Conservation (phyloP, 2,888 invertebrate species). For the Ferrisia virgata region DNA sequence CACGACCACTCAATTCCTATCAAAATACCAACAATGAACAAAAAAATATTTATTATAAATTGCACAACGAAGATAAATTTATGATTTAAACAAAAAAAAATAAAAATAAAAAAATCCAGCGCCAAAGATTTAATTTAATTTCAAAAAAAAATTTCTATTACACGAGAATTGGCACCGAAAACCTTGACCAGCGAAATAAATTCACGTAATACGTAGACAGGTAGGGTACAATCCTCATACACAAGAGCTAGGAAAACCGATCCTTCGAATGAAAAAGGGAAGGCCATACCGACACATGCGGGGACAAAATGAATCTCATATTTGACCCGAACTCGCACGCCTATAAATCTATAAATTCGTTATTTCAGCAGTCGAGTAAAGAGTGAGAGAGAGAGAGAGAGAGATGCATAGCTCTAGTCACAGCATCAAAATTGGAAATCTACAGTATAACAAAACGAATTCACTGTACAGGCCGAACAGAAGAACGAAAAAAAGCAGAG, state of each 20-base stretch:
- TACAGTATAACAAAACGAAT: neutral
- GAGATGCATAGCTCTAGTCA: neutral
- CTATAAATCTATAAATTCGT: neutral
- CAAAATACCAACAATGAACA: no score
- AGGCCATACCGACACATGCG: no score
- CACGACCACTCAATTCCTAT: no score
- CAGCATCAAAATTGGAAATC: neutral
- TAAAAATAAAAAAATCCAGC: no score
- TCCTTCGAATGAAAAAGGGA: neutral
- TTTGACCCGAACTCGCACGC: neutral
- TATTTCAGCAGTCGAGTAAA: neutral
- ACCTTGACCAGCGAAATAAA: neutral
- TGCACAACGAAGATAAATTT: no score
- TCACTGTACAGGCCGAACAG: neutral
- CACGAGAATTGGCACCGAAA: no score
- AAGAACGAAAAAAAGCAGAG: neutral
- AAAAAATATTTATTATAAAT: no score
- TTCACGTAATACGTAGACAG: neutral
- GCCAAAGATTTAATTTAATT: no score
- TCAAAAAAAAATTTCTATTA: no score
- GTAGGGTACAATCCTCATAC: neutral
- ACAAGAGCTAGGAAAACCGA: neutral
- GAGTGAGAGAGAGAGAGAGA: no score
- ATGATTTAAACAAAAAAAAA: no score
- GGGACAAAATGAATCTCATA: neutral